These are phyloP conservation scores for Pterobdella sp. DNA, from an alignment of 2,888 invertebrate species.

Conservation along the genomic window DNA sequence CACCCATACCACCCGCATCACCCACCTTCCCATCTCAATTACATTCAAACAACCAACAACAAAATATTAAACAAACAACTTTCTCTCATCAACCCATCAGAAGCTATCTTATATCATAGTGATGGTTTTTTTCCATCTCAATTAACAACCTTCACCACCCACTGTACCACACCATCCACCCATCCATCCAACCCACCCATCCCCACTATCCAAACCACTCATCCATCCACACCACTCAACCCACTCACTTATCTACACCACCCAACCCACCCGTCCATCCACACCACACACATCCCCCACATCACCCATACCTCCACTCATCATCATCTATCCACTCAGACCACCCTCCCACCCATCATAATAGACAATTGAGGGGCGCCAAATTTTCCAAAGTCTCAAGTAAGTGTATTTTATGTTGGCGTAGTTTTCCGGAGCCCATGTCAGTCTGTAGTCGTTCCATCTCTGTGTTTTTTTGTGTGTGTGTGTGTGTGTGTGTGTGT, in stretches of 20 bases:
- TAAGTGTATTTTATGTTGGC: background rate
- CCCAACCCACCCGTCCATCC: background rate
- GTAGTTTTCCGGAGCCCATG: background rate
- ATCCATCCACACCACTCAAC: background rate
- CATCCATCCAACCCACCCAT: background rate
- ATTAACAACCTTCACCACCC: no score
- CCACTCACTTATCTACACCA: background rate
- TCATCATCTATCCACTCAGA: background rate
- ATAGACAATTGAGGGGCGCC: background rate
- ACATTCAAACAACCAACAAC: no score
- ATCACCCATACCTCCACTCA: background rate
- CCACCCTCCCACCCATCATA: constrained; percentile 11
- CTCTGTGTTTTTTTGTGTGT: background rate
- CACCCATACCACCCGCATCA: no score
- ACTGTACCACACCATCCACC: background rate
- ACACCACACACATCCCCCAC: background rate
- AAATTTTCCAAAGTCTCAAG: background rate
- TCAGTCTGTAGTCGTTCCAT: background rate
- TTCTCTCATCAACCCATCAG: no score
- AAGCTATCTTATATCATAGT: no score
- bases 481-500: background rate
- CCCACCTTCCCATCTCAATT: no score
- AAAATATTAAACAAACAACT: no score
- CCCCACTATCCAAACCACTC: background rate
- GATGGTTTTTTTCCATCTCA: no score